Percentiles rank a stretch among this genome's conserved stretches.
Evolutionary conservation across 1,140 invertebrate species (phyloP).

Genomic region (Drosophila nigromelanica): DNA sequence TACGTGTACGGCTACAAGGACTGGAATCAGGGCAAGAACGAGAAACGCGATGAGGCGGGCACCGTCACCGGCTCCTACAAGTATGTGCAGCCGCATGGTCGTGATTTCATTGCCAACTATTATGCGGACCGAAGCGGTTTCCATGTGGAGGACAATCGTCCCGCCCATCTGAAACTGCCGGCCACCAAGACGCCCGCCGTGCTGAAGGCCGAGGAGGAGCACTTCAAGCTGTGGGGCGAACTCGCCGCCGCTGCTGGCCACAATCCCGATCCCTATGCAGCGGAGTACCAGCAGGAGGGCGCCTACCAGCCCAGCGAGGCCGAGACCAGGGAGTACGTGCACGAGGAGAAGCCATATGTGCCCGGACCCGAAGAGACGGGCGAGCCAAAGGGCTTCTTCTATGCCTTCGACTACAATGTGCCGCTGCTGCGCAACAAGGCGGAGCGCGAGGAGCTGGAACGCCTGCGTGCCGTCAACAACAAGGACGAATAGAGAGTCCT

Average conservation of each 20-base stretch:
- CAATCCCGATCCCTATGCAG: slow-evolving; percentile 84
- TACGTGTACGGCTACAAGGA: slow-evolving; percentile 87
- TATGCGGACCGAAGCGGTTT: slow-evolving; percentile 87
- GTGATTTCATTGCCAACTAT: slow-evolving; percentile 85
- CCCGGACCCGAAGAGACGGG: slow-evolving; percentile 84
- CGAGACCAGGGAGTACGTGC: slow-evolving; percentile 67
- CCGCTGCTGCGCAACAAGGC: slow-evolving; percentile 82
- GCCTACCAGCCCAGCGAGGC: slow-evolving; percentile 67
- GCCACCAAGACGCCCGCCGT: slow-evolving; percentile 87
- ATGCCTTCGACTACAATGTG: slow-evolving; percentile 87
- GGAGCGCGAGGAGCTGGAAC: slow-evolving; percentile 77
- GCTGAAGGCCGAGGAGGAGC: slow-evolving; percentile 86
- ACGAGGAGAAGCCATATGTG: slow-evolving; percentile 71
- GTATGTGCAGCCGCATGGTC: slow-evolving; percentile 81
- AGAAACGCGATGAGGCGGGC: slow-evolving; percentile 77
- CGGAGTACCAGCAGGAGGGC: slow-evolving; percentile 75
- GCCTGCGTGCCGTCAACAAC: slow-evolving; percentile 72
- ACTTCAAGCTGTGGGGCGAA: slow-evolving; percentile 87
- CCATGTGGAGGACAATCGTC: slow-evolving; percentile 88
- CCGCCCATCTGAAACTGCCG: slow-evolving; percentile 85
- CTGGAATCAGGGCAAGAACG: slow-evolving; percentile 87
- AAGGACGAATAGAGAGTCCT: slow-evolving; percentile 64
- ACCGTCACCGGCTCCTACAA: slow-evolving; percentile 80
- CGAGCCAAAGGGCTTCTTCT: slow-evolving; percentile 88
- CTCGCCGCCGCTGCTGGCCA: slow-evolving; percentile 85